Base-by-base conservation (phyloP, 1,140 invertebrate genomes). In the Ridgeia piscesae region DNA sequence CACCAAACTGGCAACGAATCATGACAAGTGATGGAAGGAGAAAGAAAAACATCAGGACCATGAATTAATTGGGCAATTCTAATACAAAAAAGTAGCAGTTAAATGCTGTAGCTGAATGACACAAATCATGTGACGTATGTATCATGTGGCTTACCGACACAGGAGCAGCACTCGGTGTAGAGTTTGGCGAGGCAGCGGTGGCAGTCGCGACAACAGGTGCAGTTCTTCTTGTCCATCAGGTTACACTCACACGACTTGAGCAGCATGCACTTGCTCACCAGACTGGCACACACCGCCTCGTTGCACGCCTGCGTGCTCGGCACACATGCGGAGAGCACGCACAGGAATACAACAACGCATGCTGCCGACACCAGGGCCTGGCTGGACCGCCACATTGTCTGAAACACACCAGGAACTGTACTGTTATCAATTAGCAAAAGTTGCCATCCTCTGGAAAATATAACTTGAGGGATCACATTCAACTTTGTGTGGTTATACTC, bases 221-320 rank as follows among this genome's bases (percentile, higher is more conserved):
- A 98, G 95, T 98, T 98, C 89, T 94, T 95, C 89, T 94, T 93
- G 89, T 95, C 94, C 93, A 96, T 96, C 94, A 98, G 96, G 95
- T 99, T 98, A 96, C 98, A 99, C 95, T 99, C 99, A 96, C 99
- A 99, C 35, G 98, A 98, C 95, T 99, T 98, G 31, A 98, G 99
- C 58, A 99, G 96, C 97, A 99, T 98, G 95, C 98, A 99, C 96
- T 99, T 99, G 95, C 98, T 99, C 6, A 99, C 99, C 35, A 99
- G 97, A 94, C 98, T 98, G 0, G 98, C 98, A 96, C 98, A 99
- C 92, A 99, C 97, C 27, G 98, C 98, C 96, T 99, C 98, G 96
- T 99, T 98, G 95, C 98, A 98, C 33, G 94, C 94, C 14, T 77
- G 58, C 17, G 58, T 77, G 17, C 58, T 77, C 11, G 58, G 27